Conservation (phyloP, 2,113 vertebrate genomes). For the Pseudorasbora parva region DNA sequence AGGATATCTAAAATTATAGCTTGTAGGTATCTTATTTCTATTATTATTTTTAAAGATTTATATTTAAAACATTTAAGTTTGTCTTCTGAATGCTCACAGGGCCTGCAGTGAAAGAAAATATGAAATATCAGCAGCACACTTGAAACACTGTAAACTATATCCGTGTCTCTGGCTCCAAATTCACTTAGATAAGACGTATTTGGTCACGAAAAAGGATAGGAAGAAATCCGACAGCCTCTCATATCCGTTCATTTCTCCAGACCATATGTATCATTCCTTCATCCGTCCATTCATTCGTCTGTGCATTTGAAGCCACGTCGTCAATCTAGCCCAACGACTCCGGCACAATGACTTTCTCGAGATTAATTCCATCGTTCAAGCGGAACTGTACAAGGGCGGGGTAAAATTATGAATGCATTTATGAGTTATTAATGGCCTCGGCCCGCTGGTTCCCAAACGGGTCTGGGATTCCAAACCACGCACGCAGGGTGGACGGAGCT, state of each 20-base stretch:
- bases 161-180: slow-evolving; percentile 13
- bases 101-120: background rate
- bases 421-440: slow-evolving; percentile 58
- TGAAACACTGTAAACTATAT: background rate
- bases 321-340: slow-evolving; percentile 4
- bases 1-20: too few species aligned
- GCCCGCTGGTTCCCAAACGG: slow-evolving; percentile 47
- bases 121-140: background rate
- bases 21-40: too few species aligned
- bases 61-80: background rate
- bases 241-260: slow-evolving; percentile 7
- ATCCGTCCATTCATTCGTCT: slow-evolving; percentile 16
- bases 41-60: too few species aligned
- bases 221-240: slow-evolving; percentile 4
- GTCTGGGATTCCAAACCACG: slow-evolving; percentile 39
- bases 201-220: background rate
- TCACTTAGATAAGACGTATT: slow-evolving; percentile 2
- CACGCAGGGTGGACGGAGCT: slow-evolving; percentile 23
- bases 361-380: slow-evolving; percentile 39
- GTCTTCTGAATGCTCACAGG: background rate
- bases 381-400: slow-evolving; percentile 34
- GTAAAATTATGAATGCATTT: slow-evolving; percentile 51
- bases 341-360: slow-evolving; percentile 3
- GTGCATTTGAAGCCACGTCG: slow-evolving; percentile 1
- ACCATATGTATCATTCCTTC: slow-evolving; percentile 28